Percentiles rank a stretch among this genome's conserved stretches.
Evolutionary conservation across 2,113 vertebrate species (phyloP).

Genomic region (Benitochromis conjunctus): DNA sequence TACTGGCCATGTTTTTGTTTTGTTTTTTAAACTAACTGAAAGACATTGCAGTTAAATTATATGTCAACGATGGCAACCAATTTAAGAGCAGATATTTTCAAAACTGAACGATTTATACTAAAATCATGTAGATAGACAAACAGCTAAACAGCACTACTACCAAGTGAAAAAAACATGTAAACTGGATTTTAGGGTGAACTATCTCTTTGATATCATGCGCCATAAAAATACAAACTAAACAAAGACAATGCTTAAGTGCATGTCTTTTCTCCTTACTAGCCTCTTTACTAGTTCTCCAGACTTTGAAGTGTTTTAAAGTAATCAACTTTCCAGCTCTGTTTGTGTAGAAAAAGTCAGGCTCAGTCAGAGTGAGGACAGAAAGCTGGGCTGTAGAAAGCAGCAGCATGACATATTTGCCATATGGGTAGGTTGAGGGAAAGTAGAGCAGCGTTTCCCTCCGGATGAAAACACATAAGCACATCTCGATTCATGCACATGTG

Average conservation of each 20-base stretch:
- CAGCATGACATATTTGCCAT: conserved; percentile 52
- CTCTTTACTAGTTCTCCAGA: not conserved
- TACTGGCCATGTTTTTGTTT: not conserved
- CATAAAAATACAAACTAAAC: not conserved
- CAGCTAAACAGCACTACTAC: not conserved
- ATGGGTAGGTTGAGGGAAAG: conserved; percentile 43
- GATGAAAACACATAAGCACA: conserved; percentile 50
- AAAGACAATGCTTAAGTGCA: not conserved
- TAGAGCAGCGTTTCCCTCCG: conserved; percentile 62
- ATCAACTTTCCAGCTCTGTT: not conserved
- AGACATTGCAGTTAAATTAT: not conserved
- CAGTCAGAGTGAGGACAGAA: conserved; percentile 44
- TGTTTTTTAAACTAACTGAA: not conserved
- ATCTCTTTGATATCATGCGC: not conserved
- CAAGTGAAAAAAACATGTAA: not conserved
- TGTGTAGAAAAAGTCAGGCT: conserved; percentile 12
- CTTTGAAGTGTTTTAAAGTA: not conserved
- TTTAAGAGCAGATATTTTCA: not conserved
- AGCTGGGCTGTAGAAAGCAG: conserved; percentile 18
- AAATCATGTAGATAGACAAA: not conserved
- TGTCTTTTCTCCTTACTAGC: not conserved
- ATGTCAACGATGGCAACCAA: not conserved
- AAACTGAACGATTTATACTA: not conserved
- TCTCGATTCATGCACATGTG: conserved; percentile 21
- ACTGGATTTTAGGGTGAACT: not conserved